Conservation (phyloP, 2,797 vertebrate species). For the Myripristis murdjan region DNA sequence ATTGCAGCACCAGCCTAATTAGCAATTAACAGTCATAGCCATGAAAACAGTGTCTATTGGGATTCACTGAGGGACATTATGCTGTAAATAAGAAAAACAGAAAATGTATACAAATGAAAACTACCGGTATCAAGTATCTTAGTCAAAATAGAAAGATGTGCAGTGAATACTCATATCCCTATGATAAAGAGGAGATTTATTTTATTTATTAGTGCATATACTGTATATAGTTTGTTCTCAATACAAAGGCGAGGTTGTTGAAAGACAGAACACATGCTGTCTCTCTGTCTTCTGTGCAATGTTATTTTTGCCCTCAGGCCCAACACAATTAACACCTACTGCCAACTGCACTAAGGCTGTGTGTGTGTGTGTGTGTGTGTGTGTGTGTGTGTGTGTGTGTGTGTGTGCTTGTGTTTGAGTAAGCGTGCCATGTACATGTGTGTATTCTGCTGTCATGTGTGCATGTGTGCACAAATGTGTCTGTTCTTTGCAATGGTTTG, state of each 20-base stretch:
- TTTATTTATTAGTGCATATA: slow-evolving; percentile 19
- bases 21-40: slow-evolving; percentile 78
- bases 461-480: slow-evolving; percentile 40
- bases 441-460: slow-evolving; percentile 25
- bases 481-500: slow-evolving; percentile 32
- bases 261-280: slow-evolving; percentile 52
- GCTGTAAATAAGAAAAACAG: slow-evolving; percentile 44
- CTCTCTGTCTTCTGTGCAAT: slow-evolving; percentile 67
- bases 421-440: slow-evolving; percentile 8
- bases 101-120: slow-evolving; percentile 34
- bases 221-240: slow-evolving; percentile 30
- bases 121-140: neutral
- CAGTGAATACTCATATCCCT: neutral
- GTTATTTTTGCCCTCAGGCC: slow-evolving; percentile 80
- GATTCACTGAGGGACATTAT: slow-evolving; percentile 44
- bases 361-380: slow-evolving; percentile 21
- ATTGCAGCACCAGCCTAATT: slow-evolving; percentile 77
- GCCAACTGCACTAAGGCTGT: slow-evolving; percentile 60
- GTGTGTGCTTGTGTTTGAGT: slow-evolving; percentile 1
- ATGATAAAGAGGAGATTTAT: neutral
- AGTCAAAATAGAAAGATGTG: neutral
- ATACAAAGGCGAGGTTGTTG: slow-evolving; percentile 41
- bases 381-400: slow-evolving; percentile 23
- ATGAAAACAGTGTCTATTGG: slow-evolving; percentile 70
- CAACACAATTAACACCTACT: slow-evolving; percentile 83